Percentiles rank a stretch among this genome's conserved stretches.
phyloP scores from a whole-genome alignment of 2,113 vertebrate species.

The Candoia aspera region DNA sequence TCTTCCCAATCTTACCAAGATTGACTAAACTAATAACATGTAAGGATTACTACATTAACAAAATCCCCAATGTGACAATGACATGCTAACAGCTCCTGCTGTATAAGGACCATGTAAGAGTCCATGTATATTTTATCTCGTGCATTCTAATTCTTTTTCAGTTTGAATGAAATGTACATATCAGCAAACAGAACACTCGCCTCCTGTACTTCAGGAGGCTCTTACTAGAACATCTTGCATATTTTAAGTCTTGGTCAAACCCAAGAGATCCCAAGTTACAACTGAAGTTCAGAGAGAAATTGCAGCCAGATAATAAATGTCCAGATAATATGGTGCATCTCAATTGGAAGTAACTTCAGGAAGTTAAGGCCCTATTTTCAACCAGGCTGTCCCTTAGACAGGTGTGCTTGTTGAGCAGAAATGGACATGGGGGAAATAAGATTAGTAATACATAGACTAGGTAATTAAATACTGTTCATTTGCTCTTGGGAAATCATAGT shows the following conservation, averaged over 20 bases:
- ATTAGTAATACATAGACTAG: background rate
- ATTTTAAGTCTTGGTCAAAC: background rate
- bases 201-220: background rate
- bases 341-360: background rate
- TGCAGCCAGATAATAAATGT: background rate
- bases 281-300: background rate
- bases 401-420: background rate
- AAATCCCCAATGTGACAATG: background rate
- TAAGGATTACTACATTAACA: background rate
- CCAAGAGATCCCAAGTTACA: background rate
- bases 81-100: background rate
- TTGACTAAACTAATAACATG: background rate
- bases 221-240: background rate
- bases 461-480: background rate
- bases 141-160: background rate
- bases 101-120: background rate
- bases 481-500: constrained; percentile 5
- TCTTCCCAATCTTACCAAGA: constrained; percentile 20
- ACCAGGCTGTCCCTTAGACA: constrained; percentile 9
- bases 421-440: background rate
- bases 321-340: constrained; percentile 7
- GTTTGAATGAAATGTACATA: background rate
- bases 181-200: background rate
- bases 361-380: constrained; percentile 4
- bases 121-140: background rate